These are phyloP conservation scores for Diceros bicornis DNA, from an alignment of 2,797 vertebrate species.

Conservation along the genomic window DNA sequence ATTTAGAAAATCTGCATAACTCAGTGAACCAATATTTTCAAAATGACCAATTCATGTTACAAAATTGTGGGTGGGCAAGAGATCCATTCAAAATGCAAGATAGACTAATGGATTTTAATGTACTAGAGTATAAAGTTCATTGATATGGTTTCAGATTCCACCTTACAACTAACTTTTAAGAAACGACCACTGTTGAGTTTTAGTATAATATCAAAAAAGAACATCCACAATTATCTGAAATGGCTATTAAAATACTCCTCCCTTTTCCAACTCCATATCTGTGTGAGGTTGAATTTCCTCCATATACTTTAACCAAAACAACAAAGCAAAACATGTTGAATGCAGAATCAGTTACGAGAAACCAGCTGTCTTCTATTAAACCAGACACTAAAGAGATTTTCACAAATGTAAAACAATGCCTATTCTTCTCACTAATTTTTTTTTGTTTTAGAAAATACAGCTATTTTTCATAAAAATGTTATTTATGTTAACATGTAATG, in stretches of 20 bases:
- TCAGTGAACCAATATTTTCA: constrained; percentile 24
- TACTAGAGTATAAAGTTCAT: background rate
- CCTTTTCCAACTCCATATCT: background rate
- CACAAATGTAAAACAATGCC: constrained; percentile 66
- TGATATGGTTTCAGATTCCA: background rate
- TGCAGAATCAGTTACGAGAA: constrained; percentile 8
- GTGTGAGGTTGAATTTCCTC: background rate
- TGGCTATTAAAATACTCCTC: background rate
- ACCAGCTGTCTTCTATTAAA: constrained; percentile 65
- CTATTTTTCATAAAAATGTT: constrained; percentile 69
- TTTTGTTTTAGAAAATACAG: constrained; percentile 56
- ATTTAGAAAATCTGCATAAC: background rate
- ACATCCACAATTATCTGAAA: background rate
- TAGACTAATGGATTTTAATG: background rate
- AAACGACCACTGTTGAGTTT: constrained; percentile 57
- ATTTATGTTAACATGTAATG: constrained; percentile 58
- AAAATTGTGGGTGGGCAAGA: background rate
- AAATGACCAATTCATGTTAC: constrained; percentile 25
- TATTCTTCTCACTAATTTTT: constrained; percentile 65
- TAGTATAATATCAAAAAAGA: constrained; percentile 47
- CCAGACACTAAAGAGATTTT: constrained; percentile 54
- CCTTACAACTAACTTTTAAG: background rate
- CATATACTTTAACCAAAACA: background rate
- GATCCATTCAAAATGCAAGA: background rate
- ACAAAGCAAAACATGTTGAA: background rate